Base-by-base conservation (phyloP, 30 jellyfish, hydroid and myxozoan species). In the Cassiopea andromeda region DNA sequence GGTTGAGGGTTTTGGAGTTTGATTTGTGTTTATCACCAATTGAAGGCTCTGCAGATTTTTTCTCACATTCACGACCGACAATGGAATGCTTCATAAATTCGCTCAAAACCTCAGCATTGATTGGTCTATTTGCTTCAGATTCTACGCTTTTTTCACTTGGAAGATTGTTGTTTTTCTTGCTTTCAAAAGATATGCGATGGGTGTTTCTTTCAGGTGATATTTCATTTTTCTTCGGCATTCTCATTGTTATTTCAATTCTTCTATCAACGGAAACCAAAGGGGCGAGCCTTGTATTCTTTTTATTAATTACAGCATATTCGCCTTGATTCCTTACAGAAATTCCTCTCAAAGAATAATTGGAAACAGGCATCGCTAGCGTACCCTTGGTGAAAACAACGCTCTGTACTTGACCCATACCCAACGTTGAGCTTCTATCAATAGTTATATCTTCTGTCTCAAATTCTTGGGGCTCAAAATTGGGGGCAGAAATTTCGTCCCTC, bases 281-380 rank as follows among this genome's bases (percentile, higher is more conserved):
- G 17, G 94, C 82, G 54, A 87, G 69, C 14, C 90, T 60, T 18
- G 90, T 87, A 38, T 87, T 81, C 48, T 78, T 87, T 38, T 73
- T 60, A 75, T 87, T 69, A 15, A 87, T 87, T 17, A 87, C 86
- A 49, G 94, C 85, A 78, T 87, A 87, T 1, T 87, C 94, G 16
- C 94, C 94, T n/a, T 77, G 94, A 64, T 70, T 87, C 66, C 73
- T 77, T 16, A 87, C 90, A 17, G 87, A 77, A 2, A 87, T 50
- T 10, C 94, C 94, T 48, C 89, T 69, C 81, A 87, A 72, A 2
- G 47, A 57, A 44, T 54, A 17, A 38, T 69, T 81, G 27, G 83
- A 76, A 17, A 87, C 94, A 0, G 94, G 94, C 94, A 87, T 87
- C 46, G 90, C 90, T 0, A 87, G 94, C 44, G 94, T 87, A 74